These are phyloP conservation scores for Liposcelis brunnea DNA, from an alignment of 2,888 invertebrate species.

Conservation along the genomic window DNA sequence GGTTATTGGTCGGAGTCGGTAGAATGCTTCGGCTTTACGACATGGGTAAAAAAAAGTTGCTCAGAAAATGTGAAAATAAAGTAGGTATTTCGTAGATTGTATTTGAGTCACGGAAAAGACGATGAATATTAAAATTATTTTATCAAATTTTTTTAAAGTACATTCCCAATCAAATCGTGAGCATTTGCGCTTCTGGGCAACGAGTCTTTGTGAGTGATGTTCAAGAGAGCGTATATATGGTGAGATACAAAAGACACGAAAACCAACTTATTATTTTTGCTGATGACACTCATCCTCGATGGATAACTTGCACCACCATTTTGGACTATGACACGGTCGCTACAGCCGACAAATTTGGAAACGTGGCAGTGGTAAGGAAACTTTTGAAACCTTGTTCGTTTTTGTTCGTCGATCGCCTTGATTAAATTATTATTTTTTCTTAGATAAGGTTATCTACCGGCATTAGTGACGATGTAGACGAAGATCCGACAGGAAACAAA, in stretches of 20 bases:
- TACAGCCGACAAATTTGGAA: conserved; percentile 95
- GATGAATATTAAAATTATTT: too few species aligned
- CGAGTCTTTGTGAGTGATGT: conserved; percentile 90
- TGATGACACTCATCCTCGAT: conserved; percentile 93
- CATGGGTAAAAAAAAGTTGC: conserved; percentile 86
- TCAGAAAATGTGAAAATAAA: conserved; percentile 96
- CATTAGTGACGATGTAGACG: conserved; percentile 94
- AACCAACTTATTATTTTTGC: conserved; percentile 97
- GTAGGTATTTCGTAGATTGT: too few species aligned
- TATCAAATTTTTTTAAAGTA: conserved; percentile 51
- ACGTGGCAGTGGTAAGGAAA: conserved; percentile 65
- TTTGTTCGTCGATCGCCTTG: neutral
- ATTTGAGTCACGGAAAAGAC: too few species aligned
- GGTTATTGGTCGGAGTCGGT: conserved; percentile 83
- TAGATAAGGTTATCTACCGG: conserved; percentile 66
- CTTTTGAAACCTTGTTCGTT: neutral
- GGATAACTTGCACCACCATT: conserved; percentile 82
- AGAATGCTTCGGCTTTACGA: conserved; percentile 85
- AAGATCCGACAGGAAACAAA: conserved; percentile 97
- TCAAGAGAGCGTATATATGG: conserved; percentile 91
- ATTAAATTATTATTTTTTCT: conserved; percentile 5
- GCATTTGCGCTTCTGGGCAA: conserved; percentile 86
- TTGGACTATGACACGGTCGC: conserved; percentile 95
- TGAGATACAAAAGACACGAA: conserved; percentile 85
- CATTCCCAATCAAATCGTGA: conserved; percentile 86